Evolutionary conservation across 2,113 vertebrate genomes (phyloP).

Genomic region (Peucedramus taeniatus): DNA sequence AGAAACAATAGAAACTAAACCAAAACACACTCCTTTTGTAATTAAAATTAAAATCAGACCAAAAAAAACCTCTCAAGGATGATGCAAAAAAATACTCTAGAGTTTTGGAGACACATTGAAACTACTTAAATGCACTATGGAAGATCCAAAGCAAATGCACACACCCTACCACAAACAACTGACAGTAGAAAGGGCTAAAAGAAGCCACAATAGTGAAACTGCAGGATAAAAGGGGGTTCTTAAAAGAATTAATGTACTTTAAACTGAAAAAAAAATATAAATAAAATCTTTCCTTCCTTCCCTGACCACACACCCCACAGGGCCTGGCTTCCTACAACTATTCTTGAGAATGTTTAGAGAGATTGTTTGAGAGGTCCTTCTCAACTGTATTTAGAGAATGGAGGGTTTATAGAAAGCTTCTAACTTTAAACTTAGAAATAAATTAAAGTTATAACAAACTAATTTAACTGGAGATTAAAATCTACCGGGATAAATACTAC

Average conservation of each 20-base stretch:
- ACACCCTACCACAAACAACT: background rate
- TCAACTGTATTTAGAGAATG: background rate
- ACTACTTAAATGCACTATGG: background rate
- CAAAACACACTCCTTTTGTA: background rate
- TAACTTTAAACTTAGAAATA: background rate
- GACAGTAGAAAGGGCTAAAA: background rate
- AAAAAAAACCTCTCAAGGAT: background rate
- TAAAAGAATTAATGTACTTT: background rate
- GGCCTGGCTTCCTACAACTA: background rate
- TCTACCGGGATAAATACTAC: background rate
- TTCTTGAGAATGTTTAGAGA: background rate
- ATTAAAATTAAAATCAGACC: background rate
- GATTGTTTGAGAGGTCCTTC: background rate
- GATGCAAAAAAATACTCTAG: background rate
- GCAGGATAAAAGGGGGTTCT: background rate
- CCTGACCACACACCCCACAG: background rate
- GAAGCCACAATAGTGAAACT: background rate
- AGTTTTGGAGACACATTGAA: background rate
- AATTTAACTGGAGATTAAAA: background rate
- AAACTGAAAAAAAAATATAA: background rate
- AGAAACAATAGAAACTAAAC: background rate
- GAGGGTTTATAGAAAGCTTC: background rate
- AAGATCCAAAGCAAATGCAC: background rate
- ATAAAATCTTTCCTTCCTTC: background rate
- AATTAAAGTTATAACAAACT: background rate